Evolutionary conservation across 2,888 invertebrate species (phyloP).

Genomic region (Diplolepis rosae): DNA sequence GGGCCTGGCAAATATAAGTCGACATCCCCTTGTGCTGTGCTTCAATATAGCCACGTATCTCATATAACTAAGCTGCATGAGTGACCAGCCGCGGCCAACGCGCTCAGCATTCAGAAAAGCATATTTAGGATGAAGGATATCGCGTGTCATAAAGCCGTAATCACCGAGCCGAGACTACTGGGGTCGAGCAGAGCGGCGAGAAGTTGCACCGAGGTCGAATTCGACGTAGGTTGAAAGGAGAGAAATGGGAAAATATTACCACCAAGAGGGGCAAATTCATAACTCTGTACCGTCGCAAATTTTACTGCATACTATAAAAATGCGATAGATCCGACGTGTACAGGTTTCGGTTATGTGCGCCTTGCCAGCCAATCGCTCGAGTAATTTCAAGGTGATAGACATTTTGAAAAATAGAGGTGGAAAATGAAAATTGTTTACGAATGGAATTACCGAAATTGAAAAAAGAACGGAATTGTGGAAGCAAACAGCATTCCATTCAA

Average conservation of each 20-base stretch:
- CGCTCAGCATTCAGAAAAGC: slow-evolving; percentile 29
- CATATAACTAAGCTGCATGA: slow-evolving; percentile 17
- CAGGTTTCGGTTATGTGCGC: slow-evolving; percentile 25
- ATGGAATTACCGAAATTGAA: slow-evolving; percentile 18
- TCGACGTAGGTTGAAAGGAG: background rate
- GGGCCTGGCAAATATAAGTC: slow-evolving; percentile 3
- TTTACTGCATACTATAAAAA: slow-evolving; percentile 58
- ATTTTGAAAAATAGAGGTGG: slow-evolving; percentile 11
- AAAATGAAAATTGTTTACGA: slow-evolving; percentile 29
- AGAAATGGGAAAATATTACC: slow-evolving; percentile 26
- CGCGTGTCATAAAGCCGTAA: slow-evolving; percentile 65
- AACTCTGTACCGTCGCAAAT: slow-evolving; percentile 59
- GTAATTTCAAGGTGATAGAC: slow-evolving; percentile 22
- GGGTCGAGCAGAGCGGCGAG: slow-evolving; percentile 35
- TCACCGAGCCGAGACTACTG: slow-evolving; percentile 48
- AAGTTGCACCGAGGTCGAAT: slow-evolving; percentile 14
- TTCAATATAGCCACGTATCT: slow-evolving; percentile 22
- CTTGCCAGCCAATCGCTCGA: slow-evolving; percentile 21
- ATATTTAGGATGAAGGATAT: slow-evolving; percentile 66
- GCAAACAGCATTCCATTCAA: slow-evolving; percentile 13
- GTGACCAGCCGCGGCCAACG: slow-evolving; percentile 16
- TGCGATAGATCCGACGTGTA: slow-evolving; percentile 33
- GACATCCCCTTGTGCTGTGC: background rate
- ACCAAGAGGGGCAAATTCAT: slow-evolving; percentile 52
- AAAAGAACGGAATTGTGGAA: slow-evolving; percentile 9